phyloP scores from a whole-genome alignment of 2,113 vertebrate genomes.

The Melanostigma gelatinosum region DNA sequence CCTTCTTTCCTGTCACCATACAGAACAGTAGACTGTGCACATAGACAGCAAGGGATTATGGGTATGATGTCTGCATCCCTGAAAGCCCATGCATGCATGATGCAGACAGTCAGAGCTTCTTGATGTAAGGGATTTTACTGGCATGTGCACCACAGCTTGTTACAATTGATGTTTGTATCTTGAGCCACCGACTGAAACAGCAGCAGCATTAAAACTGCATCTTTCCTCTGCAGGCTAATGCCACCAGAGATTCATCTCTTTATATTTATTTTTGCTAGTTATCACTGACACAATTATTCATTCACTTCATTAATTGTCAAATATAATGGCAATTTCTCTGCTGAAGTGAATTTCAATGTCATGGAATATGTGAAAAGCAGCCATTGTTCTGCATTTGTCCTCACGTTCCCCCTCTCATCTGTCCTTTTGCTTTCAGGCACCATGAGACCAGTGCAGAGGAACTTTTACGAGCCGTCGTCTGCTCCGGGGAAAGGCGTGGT shows the following conservation, averaged over 20 bases:
- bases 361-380: background rate
- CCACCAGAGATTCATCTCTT: conserved; percentile 4
- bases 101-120: conserved; percentile 12
- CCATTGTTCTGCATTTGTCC: background rate
- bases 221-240: conserved; percentile 2
- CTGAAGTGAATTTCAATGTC: background rate
- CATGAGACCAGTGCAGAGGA: conserved; percentile 93
- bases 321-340: background rate
- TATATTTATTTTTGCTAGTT: background rate
- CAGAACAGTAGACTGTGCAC: background rate
- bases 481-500: conserved; percentile 96
- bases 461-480: conserved; percentile 96
- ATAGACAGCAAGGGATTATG: conserved; percentile 30
- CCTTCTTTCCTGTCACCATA: conserved; percentile 4
- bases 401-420: conserved; percentile 36
- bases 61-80: conserved; percentile 24
- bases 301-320: conserved; percentile 3
- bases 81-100: conserved; percentile 7
- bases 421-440: conserved; percentile 83
- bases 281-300: conserved; percentile 13
- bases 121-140: background rate
- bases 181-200: conserved; percentile 23
- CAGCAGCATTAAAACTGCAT: conserved; percentile 22
- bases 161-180: background rate
- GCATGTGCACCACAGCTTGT: conserved; percentile 4